phyloP scores from a whole-genome alignment of 1,140 invertebrate species.

The Drosophila asahinai region DNA sequence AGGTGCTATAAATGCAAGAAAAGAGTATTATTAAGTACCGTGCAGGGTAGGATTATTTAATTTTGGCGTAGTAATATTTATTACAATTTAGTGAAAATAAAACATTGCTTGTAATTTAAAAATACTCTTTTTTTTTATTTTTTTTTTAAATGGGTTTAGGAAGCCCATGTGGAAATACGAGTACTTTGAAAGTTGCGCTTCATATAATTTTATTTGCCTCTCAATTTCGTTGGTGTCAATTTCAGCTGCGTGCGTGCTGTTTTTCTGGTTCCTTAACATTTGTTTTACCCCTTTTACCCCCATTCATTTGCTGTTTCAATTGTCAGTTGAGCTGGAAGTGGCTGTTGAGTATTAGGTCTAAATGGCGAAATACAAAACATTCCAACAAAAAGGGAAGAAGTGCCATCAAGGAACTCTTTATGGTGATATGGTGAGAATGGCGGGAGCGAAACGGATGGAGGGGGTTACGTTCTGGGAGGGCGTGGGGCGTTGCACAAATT shows the following conservation, averaged over 20 bases:
- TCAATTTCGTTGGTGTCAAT: slow-evolving; percentile 67
- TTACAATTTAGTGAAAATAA: too few relatives aligned
- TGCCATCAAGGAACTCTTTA: slow-evolving; percentile 59
- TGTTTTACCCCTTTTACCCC: slow-evolving; percentile 50
- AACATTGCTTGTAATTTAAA: too few relatives aligned
- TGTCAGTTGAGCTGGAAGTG: slow-evolving; percentile 72
- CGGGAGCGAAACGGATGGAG: slow-evolving; percentile 17
- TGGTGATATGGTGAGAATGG: slow-evolving; percentile 62
- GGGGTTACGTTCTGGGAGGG: background rate
- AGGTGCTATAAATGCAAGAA: too few relatives aligned
- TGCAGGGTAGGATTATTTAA: too few relatives aligned
- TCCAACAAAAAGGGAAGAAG: slow-evolving; percentile 45
- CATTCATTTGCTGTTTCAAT: slow-evolving; percentile 77
- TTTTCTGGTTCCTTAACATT: slow-evolving; percentile 38
- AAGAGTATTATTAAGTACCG: too few relatives aligned
- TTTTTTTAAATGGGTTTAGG: background rate
- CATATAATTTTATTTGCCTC: slow-evolving; percentile 83
- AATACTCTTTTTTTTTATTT: background rate
- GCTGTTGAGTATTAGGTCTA: slow-evolving; percentile 81
- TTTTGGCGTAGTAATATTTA: too few relatives aligned
- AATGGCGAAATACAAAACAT: slow-evolving; percentile 75
- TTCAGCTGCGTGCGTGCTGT: slow-evolving; percentile 34
- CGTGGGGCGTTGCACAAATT: slow-evolving; percentile 77
- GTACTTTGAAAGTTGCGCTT: slow-evolving; percentile 50
- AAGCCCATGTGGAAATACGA: slow-evolving; percentile 3